A percentile compares a stretch with the other conserved stretches of the same genome.
Evolutionary conservation across 1,140 invertebrate genomes (phyloP).

Genomic region (Homarus americanus): DNA sequence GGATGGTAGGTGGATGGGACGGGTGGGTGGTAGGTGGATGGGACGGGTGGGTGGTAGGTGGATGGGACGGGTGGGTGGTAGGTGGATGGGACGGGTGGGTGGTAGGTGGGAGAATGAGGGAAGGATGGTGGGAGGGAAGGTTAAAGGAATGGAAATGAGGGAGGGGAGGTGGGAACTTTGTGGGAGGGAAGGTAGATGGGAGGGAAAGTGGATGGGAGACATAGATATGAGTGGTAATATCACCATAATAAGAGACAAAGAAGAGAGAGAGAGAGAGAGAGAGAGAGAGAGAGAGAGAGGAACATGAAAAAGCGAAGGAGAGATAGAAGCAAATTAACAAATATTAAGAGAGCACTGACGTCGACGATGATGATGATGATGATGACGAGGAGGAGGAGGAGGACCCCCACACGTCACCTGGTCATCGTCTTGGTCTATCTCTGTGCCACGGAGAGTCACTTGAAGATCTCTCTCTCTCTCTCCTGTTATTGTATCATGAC

Average conservation of each 20-base stretch:
- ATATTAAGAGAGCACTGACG: neutral
- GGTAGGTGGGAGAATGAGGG: neutral
- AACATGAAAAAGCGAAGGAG: neutral
- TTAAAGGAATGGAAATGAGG: too few relatives aligned
- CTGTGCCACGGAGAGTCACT: too few relatives aligned
- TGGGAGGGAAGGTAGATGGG: too few relatives aligned
- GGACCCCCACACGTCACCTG: too few relatives aligned
- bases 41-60: neutral
- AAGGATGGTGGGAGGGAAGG: neutral
- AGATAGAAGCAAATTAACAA: neutral
- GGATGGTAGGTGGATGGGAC: neutral
- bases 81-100: neutral
- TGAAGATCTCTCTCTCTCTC: too few relatives aligned
- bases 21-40: neutral
- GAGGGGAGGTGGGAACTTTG: neutral
- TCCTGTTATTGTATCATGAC: too few relatives aligned
- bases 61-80: neutral
- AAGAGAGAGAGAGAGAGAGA: conserved; percentile 6
- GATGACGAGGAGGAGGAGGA: neutral
- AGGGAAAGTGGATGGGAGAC: too few relatives aligned
- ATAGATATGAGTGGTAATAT: too few relatives aligned
- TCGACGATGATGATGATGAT: neutral
- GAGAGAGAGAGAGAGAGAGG: neutral
- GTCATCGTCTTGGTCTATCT: too few relatives aligned
- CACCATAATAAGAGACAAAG: too few relatives aligned